phyloP scores from a whole-genome alignment of 1,140 invertebrate genomes.

The Caligus rogercresseyi region DNA sequence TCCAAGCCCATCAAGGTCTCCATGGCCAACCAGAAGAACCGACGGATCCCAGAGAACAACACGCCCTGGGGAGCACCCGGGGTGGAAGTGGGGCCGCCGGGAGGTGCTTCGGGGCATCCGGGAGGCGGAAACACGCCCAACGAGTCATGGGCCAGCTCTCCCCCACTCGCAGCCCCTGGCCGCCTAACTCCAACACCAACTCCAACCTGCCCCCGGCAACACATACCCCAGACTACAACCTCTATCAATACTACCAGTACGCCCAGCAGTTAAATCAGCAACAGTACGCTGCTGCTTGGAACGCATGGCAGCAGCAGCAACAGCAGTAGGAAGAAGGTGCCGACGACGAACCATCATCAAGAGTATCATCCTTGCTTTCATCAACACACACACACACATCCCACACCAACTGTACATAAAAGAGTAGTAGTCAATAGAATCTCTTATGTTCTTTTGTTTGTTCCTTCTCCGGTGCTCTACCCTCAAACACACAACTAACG shows the following conservation, averaged over 20 bases:
- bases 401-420: too few species aligned
- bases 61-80: neutral
- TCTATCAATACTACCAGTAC: constrained; percentile 16
- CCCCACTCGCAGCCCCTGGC: neutral
- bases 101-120: neutral
- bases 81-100: neutral
- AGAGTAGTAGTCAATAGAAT: too few species aligned
- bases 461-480: neutral
- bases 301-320: constrained; percentile 15
- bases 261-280: constrained; percentile 13
- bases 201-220: neutral
- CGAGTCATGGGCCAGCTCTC: neutral
- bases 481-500: too few species aligned
- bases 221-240: neutral
- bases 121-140: neutral
- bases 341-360: too few species aligned
- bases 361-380: too few species aligned
- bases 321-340: too few species aligned
- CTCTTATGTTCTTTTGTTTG: too few species aligned
- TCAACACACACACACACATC: too few species aligned
- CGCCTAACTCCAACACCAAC: neutral
- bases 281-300: constrained; percentile 15
- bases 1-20: constrained; percentile 19
- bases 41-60: neutral
- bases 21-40: constrained; percentile 20